Percentiles rank a stretch among this genome's conserved stretches.
Evolutionary conservation across 2,888 invertebrate species (phyloP).

Genomic region (Hydraecia micacea): DNA sequence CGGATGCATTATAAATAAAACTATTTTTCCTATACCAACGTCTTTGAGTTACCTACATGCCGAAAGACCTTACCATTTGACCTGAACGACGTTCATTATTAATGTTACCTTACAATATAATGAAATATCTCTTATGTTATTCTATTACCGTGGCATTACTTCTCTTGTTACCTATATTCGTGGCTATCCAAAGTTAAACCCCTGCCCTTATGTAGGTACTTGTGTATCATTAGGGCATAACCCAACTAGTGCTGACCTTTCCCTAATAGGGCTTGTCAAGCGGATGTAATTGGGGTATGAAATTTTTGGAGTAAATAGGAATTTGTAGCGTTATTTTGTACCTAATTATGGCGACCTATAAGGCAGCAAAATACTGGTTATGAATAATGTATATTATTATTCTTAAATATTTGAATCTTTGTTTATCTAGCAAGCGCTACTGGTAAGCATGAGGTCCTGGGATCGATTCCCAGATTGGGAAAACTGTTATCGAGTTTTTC

Average conservation of each 20-base stretch:
- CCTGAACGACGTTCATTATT: neutral
- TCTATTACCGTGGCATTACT: constrained; percentile 1
- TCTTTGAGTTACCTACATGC: neutral
- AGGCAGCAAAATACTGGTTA: neutral
- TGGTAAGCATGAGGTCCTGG: neutral
- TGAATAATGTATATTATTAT: neutral
- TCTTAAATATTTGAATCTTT: neutral
- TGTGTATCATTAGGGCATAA: constrained; percentile 30
- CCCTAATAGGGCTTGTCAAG: constrained; percentile 38
- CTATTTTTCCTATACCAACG: neutral
- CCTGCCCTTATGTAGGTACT: constrained; percentile 31
- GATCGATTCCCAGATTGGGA: neutral
- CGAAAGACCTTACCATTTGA: neutral
- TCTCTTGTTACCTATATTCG: constrained; percentile 14
- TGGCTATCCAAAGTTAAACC: constrained; percentile 2
- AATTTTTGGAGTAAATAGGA: constrained; percentile 16
- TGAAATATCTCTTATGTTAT: constrained; percentile 16
- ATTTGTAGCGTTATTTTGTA: constrained; percentile 4
- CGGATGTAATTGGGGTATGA: constrained; percentile 15
- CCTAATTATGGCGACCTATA: neutral
- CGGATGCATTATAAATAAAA: neutral
- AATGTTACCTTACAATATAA: neutral
- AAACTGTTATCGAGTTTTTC: neutral
- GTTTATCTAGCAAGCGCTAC: neutral
- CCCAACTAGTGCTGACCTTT: constrained; percentile 42